A percentile compares a stretch with the other conserved stretches of the same genome.
Conservation (phyloP, 2,113 vertebrate genomes). For the Emydura subglobosa region DNA sequence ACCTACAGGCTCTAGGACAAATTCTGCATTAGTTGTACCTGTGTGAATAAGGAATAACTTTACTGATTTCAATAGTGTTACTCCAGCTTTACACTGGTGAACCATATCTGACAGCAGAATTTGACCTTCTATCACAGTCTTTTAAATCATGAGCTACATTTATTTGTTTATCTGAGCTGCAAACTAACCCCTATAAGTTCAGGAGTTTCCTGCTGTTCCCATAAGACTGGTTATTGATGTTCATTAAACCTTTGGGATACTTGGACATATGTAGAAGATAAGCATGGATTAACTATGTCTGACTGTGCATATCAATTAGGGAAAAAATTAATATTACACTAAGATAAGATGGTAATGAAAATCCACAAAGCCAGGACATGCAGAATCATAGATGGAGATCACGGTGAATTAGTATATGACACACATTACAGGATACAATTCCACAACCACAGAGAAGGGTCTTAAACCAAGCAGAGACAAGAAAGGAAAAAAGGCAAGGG, state of each 20-base stretch:
- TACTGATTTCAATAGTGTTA: background rate
- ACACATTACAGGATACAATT: background rate
- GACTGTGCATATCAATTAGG: constrained; percentile 73
- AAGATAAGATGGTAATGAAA: constrained; percentile 54
- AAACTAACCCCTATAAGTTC: background rate
- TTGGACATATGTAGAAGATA: constrained; percentile 66
- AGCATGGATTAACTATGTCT: constrained; percentile 72
- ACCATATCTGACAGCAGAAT: background rate
- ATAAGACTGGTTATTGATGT: constrained; percentile 40
- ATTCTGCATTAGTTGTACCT: background rate
- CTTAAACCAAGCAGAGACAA: background rate
- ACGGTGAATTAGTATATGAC: background rate
- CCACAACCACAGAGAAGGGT: background rate
- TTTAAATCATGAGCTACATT: background rate
- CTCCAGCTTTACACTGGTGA: background rate
- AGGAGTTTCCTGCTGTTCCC: background rate
- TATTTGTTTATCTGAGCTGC: background rate
- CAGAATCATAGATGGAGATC: background rate
- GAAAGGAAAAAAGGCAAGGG: background rate
- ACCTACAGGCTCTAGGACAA: background rate
- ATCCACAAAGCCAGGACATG: background rate
- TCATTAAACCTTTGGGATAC: constrained; percentile 58
- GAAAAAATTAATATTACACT: constrained; percentile 55
- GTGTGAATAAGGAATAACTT: background rate
- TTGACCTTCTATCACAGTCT: background rate